These are phyloP conservation scores for Scolopax rusticola DNA, from an alignment of 2,797 vertebrate genomes.

Conservation along the genomic window DNA sequence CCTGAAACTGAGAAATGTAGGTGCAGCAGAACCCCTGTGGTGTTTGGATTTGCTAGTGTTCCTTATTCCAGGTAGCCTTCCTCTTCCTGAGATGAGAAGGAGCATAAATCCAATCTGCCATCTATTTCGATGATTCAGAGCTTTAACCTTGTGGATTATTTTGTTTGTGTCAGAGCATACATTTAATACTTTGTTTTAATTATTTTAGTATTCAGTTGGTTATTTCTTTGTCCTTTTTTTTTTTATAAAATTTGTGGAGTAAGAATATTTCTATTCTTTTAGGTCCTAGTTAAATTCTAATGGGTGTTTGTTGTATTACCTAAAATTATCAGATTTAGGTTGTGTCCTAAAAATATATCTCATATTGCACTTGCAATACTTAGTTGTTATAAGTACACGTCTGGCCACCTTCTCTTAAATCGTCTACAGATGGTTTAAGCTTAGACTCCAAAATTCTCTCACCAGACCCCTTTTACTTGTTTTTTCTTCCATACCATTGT, in stretches of 20 bases:
- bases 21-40: not conserved
- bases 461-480: not conserved
- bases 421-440: not conserved
- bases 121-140: not conserved
- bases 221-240: not conserved
- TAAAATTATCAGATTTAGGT: not conserved
- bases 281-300: not conserved
- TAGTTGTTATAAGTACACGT: not conserved
- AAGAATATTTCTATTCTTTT: not conserved
- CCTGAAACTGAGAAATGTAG: not conserved
- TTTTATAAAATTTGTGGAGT: not conserved
- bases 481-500: not conserved
- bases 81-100: not conserved
- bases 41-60: not conserved
- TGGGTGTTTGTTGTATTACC: not conserved
- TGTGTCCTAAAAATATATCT: not conserved
- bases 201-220: not conserved
- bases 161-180: not conserved
- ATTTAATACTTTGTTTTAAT: rapidly evolving
- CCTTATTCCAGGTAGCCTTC: not conserved
- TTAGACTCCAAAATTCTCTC: not conserved
- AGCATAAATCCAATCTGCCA: not conserved
- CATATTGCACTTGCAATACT: not conserved
- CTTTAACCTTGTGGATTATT: not conserved
- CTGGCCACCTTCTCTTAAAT: not conserved